A percentile compares a stretch with the other conserved stretches of the same genome.
phyloP scores from a whole-genome alignment of 2,797 vertebrate species.

The Hydrolagus colliei region DNA sequence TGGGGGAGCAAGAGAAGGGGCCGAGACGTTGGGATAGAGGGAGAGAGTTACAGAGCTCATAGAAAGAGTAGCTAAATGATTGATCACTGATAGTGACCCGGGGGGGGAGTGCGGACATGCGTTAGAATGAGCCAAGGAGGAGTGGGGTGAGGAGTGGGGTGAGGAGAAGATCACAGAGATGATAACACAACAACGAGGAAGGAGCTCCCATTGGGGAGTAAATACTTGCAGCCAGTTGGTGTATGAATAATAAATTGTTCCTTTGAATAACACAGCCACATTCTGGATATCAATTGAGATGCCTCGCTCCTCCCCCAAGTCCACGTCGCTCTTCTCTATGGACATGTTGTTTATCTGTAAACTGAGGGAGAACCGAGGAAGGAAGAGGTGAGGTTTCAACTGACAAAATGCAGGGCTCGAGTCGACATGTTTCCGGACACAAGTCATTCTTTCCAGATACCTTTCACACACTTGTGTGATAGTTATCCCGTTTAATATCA shows the following conservation, averaged over 20 bases:
- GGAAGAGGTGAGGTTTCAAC: neutral
- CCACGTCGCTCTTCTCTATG: conserved; percentile 64
- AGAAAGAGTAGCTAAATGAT: too few species aligned
- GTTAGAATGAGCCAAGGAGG: neutral
- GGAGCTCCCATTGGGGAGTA: neutral
- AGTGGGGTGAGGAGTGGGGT: neutral
- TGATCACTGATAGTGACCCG: neutral
- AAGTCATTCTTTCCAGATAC: too few species aligned
- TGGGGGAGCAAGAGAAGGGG: too few species aligned
- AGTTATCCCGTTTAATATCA: too few species aligned
- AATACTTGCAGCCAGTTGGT: conserved; percentile 69
- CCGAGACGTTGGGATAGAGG: too few species aligned
- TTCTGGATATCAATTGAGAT: conserved; percentile 64
- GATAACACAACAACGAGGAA: too few species aligned
- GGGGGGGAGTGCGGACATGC: too few species aligned
- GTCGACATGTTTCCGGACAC: too few species aligned
- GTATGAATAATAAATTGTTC: conserved; percentile 68
- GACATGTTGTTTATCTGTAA: conserved; percentile 72
- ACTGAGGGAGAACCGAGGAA: conserved; percentile 44
- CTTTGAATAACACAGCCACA: conserved; percentile 63
- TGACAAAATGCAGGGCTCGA: neutral
- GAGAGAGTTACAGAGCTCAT: too few species aligned
- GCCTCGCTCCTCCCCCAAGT: conserved; percentile 57
- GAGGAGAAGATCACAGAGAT: neutral
- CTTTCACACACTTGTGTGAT: too few species aligned